Base-by-base conservation (phyloP, 2,888 invertebrate species). In the Dryomyza anilis region DNA sequence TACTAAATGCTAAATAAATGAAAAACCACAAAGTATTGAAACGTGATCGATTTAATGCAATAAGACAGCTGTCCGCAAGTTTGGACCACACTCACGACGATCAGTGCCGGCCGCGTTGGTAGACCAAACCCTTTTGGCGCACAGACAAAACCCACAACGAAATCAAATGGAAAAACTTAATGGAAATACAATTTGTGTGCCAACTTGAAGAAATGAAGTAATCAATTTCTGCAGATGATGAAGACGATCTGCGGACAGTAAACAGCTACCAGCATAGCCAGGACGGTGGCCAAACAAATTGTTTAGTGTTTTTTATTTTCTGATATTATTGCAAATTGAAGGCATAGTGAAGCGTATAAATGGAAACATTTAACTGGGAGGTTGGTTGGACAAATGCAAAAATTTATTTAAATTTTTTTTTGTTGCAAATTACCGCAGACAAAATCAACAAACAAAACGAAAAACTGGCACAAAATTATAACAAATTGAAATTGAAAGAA, bases 11-110 rank as follows among this genome's bases (percentile, higher is more conserved):
- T 59, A 59, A 59, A 59, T 61, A 59, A 63, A 62, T 57, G 62
- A 43, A 67, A 64, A 67, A 69, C 69, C 70, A 62, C 71, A 70
- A 72, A 72, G 14, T 70, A 72, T 70, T 60, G 69, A 70, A 69
- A 72, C 71, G 71, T 72, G 71, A 70, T 72, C 69, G 71, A 72
- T 71, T 70, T 66, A 67, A 71, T 63, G 61, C 61, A 29, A 45
- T 19, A 19, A 8, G n/a, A 56, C 36, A 33, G 14, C 14, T 39
- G 39, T 23, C n/a, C 30, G 14, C 55, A 21, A 12, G 6, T 10
- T 21, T 27, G 3, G 23, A 21, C 23, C 14, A n/a, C 23, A 59
- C 59, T 59, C 59, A 59, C 59, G 59, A 59, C 48, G 48, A 46
- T 14, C 21, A 19, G 3, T 19, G 46, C 21, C 46, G 10, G 10